Evolutionary conservation across 2,888 invertebrate species (phyloP), one percentile per base, ranked within the genome.

Genomic region (Leucania comma): DNA sequence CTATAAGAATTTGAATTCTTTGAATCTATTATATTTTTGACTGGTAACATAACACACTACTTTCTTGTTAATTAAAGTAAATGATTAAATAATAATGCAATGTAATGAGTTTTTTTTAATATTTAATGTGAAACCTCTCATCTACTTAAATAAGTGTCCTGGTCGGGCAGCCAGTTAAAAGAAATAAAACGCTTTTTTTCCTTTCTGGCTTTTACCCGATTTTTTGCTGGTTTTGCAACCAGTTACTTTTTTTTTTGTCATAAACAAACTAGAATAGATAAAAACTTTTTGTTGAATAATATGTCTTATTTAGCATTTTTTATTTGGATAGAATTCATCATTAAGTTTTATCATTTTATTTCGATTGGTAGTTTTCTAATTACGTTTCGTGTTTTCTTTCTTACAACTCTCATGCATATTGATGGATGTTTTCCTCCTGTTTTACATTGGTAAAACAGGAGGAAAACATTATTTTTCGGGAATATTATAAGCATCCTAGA

Each of bases 121-220:
- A 42, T 46, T 24, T 32, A n/a, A 20, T 14, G 12, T 35, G 12
- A 59, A 53, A 70, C 32, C 59, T 70, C 12, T 58, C 58, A 69
- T 42, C 38, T 51, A 57, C 22, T 50, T 10, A 35, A 56, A 12
- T 26, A 42, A 14, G 14, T 57, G 20, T 4, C 42, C 1, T 17
- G 24, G 1, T 2, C 24, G 42, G n/a, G 22, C 20, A n/a, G 32
- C 24, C 29, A 10, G 32, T 20, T 29, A 14, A 14, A 22, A 24
- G 20, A 14, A 42, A 8, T 8, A 48, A 24, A 42, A 24, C 24
- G 2, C 46, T 2, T 24, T 38, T 0, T 66, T 46, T 48, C 2
- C 22, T 48, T 26, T 48, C 42, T n/a, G n/a, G 32, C 51, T 12
- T 26, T 42, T 22, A 4, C 4, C n/a, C 0, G 17, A 20, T 12